Conservation (phyloP, 1,140 invertebrate genomes). For the Drosophila athabasca region DNA sequence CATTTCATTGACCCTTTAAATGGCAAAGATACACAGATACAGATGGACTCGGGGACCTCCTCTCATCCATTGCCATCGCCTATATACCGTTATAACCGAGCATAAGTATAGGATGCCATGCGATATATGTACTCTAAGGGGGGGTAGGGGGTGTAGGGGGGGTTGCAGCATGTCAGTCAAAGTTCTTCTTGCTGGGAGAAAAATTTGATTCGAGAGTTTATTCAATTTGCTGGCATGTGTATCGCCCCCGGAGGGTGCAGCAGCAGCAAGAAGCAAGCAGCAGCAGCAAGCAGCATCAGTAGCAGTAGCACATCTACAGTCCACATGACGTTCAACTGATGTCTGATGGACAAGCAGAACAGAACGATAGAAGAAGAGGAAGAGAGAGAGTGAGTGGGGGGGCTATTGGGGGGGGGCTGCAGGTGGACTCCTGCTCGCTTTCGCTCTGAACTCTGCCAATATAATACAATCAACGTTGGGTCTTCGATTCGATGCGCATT, state of each 20-base stretch:
- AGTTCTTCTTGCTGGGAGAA: conserved; percentile 57
- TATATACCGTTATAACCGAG: background rate
- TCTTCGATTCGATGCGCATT: conserved; percentile 74
- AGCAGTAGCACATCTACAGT: too few relatives aligned
- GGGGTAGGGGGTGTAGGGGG: too few relatives aligned
- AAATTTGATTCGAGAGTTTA: conserved; percentile 81
- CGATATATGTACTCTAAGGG: too few relatives aligned
- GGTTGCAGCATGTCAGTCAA: conserved; percentile 58
- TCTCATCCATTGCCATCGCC: conserved; percentile 4
- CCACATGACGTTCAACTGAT: conserved; percentile 56
- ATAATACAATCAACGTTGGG: conserved; percentile 78
- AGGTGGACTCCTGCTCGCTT: background rate
- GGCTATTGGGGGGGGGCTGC: background rate
- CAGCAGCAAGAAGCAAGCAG: too few relatives aligned
- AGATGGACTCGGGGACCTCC: conserved; percentile 6
- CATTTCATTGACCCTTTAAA: conserved; percentile 81
- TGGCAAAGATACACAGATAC: conserved; percentile 53
- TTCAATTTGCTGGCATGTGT: conserved; percentile 73
- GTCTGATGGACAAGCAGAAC: conserved; percentile 46
- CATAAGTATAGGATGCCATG: too few relatives aligned
- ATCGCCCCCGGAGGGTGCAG: conserved; percentile 1
- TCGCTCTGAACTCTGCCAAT: conserved; percentile 53
- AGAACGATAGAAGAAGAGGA: conserved; percentile 10
- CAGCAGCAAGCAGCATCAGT: background rate
- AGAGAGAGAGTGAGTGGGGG: background rate